Conservation (phyloP, 2,888 invertebrate genomes). For the Nematopogon swammerdamellus region DNA sequence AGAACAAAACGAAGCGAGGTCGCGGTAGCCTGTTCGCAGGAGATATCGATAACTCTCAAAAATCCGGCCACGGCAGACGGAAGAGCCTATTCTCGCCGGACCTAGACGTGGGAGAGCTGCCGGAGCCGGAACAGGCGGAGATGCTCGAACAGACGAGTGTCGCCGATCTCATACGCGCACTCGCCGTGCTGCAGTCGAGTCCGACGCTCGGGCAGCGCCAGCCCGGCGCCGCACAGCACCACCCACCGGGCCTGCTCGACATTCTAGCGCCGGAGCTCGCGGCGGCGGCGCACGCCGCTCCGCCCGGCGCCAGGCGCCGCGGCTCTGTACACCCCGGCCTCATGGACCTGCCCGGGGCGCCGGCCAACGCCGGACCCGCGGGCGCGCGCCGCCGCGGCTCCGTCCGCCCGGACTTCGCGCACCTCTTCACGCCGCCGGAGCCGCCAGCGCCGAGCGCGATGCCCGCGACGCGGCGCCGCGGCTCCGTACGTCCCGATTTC, state of each 20-base stretch:
- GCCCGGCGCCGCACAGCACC: slow-evolving; percentile 17
- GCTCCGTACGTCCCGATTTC: slow-evolving; percentile 36
- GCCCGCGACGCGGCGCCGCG: slow-evolving; percentile 25
- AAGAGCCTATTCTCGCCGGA: slow-evolving; percentile 43
- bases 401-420: slow-evolving; percentile 29
- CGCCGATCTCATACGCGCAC: slow-evolving; percentile 75
- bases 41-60: slow-evolving; percentile 28
- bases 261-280: slow-evolving; percentile 43
- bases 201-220: slow-evolving; percentile 24
- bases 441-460: slow-evolving; percentile 20
- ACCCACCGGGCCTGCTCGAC: slow-evolving; percentile 53
- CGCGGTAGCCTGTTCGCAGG: slow-evolving; percentile 45
- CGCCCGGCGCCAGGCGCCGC: slow-evolving; percentile 17
- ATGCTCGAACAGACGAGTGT: slow-evolving; percentile 79
- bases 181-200: slow-evolving; percentile 61
- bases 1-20: slow-evolving; percentile 36
- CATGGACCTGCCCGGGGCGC: neutral
- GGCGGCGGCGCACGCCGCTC: slow-evolving; percentile 36
- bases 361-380: slow-evolving; percentile 7
- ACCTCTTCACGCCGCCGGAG: slow-evolving; percentile 9
- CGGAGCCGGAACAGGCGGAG: slow-evolving; percentile 50
- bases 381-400: slow-evolving; percentile 33
- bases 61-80: slow-evolving; percentile 11
- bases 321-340: neutral
- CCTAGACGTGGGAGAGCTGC: slow-evolving; percentile 32